Percentiles rank a stretch among this genome's conserved stretches.
phyloP scores from a whole-genome alignment of 1,140 invertebrate genomes.

The Ruditapes philippinarum region DNA sequence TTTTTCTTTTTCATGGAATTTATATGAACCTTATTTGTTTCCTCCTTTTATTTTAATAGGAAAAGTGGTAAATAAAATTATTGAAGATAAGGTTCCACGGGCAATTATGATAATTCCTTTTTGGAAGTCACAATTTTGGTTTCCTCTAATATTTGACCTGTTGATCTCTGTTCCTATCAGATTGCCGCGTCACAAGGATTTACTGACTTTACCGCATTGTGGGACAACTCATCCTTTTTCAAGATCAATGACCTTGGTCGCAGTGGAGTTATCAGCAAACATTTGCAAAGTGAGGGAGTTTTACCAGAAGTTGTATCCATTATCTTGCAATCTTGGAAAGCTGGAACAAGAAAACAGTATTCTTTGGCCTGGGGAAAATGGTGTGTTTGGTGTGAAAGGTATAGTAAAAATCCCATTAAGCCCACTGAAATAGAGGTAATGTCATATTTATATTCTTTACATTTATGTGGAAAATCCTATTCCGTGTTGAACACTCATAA shows the following conservation, averaged over 20 bases:
- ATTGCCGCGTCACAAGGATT: conserved; percentile 32
- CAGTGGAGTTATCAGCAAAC: conserved; percentile 28
- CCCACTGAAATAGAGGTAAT: conserved; percentile 30
- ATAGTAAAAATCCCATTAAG: conserved; percentile 38
- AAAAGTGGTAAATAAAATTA: conserved; percentile 15
- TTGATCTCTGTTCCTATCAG: conserved; percentile 18
- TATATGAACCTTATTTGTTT: conserved; percentile 1
- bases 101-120: not conserved
- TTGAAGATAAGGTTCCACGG: not conserved
- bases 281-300: conserved; percentile 35
- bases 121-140: too few relatives aligned
- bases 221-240: too few relatives aligned
- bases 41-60: conserved; percentile 6
- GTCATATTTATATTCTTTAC: conserved; percentile 40
- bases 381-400: conserved; percentile 56
- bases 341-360: conserved; percentile 59
- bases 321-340: conserved; percentile 41
- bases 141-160: not conserved
- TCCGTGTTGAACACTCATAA: conserved; percentile 63
- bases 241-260: conserved; percentile 5
- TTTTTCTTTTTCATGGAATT: conserved; percentile 12
- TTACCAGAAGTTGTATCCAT: conserved; percentile 2
- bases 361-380: conserved; percentile 42
- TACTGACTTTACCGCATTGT: not conserved
- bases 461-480: conserved; percentile 30